phyloP scores from a whole-genome alignment of 2,888 invertebrate genomes.

The Poecilus cupreus region DNA sequence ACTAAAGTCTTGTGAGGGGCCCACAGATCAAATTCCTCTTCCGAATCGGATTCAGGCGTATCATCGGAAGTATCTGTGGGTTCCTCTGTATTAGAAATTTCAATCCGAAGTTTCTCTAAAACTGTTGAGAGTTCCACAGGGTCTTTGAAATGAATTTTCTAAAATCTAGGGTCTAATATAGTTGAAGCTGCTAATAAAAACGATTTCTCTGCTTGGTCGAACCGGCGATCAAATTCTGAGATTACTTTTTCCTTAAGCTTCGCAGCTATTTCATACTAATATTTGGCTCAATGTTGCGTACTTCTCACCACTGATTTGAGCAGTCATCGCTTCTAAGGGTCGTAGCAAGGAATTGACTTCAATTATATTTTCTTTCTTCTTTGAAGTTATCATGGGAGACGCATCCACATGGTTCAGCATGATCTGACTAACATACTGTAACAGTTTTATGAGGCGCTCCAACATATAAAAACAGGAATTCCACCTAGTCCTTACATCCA shows the following conservation, averaged over 20 bases:
- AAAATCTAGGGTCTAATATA: constrained; percentile 61
- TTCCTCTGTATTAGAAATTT: constrained; percentile 33
- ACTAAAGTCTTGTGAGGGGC: constrained; percentile 62
- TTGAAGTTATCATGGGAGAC: constrained; percentile 64
- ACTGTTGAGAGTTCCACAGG: constrained; percentile 1
- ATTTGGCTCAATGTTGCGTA: constrained; percentile 64
- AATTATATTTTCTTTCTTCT: constrained; percentile 63
- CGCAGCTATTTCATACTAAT: constrained; percentile 62
- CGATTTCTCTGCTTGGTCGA: not conserved
- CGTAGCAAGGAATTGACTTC: constrained; percentile 63
- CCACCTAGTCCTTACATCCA: constrained; percentile 41
- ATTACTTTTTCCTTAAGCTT: constrained; percentile 62
- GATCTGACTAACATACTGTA: constrained; percentile 19
- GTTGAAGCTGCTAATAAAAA: constrained; percentile 48
- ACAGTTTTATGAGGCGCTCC: not conserved
- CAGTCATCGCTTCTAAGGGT: constrained; percentile 64
- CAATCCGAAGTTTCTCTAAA: not conserved
- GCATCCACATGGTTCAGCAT: constrained; percentile 63
- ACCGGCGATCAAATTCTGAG: constrained; percentile 23
- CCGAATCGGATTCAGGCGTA: not conserved
- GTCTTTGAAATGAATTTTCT: not conserved
- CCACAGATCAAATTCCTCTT: constrained; percentile 29
- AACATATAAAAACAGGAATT: constrained; percentile 30
- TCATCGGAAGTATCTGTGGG: constrained; percentile 58
- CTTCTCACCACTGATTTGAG: constrained; percentile 65